Conservation (phyloP, 2,888 invertebrate genomes). For the Andrena fulva region DNA sequence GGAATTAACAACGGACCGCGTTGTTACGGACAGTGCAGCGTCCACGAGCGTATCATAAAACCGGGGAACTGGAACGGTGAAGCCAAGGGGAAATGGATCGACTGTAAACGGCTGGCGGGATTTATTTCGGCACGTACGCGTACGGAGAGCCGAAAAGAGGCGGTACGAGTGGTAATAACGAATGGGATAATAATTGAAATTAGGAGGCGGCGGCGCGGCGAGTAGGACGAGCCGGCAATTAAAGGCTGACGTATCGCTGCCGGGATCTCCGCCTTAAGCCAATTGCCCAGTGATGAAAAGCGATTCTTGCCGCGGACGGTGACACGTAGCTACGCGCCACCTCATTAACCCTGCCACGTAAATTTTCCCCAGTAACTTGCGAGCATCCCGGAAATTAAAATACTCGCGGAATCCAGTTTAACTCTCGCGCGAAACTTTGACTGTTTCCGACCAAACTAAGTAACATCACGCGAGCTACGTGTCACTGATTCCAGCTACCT, state of each 20-base stretch:
- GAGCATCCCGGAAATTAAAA: not conserved
- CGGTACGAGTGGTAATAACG: slow-evolving; percentile 70
- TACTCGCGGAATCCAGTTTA: not conserved
- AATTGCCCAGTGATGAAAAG: slow-evolving; percentile 60
- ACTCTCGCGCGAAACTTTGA: not conserved
- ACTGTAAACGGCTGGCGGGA: slow-evolving; percentile 36
- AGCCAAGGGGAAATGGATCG: slow-evolving; percentile 37
- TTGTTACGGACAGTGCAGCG: not conserved
- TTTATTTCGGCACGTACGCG: slow-evolving; percentile 49
- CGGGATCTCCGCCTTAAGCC: slow-evolving; percentile 70
- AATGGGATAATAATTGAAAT: slow-evolving; percentile 77
- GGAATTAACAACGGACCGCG: not conserved
- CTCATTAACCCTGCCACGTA: slow-evolving; percentile 17
- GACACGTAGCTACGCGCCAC: not conserved
- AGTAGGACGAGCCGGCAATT: slow-evolving; percentile 70
- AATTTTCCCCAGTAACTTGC: slow-evolving; percentile 2
- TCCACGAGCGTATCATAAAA: slow-evolving; percentile 28
- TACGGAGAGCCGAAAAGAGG: slow-evolving; percentile 69
- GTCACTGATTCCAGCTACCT: no score
- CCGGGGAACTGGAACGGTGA: not conserved
- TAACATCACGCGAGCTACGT: no score
- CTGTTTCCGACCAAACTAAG: no score
- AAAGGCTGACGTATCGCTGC: slow-evolving; percentile 68
- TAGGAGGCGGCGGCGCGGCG: slow-evolving; percentile 67
- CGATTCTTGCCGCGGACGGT: slow-evolving; percentile 36